These are phyloP conservation scores for Prionailurus viverrinus DNA, from an alignment of 2,113 vertebrate genomes.

Conservation along the genomic window DNA sequence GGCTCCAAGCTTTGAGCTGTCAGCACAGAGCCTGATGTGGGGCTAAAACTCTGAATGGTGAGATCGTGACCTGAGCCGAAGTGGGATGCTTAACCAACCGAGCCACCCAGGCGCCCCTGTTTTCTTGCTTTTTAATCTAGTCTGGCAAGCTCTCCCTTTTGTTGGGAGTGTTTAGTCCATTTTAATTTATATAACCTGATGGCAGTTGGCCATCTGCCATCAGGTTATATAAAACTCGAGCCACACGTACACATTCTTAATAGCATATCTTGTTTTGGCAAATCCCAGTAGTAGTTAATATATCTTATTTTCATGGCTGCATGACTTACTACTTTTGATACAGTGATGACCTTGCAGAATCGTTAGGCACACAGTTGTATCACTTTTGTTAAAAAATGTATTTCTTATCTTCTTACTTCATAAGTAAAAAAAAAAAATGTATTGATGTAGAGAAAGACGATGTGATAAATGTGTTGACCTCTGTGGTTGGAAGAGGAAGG, in stretches of 20 bases:
- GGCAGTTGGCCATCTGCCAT: neutral
- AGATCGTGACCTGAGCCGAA: too few relatives aligned
- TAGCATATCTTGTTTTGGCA: neutral
- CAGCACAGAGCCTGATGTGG: too few relatives aligned
- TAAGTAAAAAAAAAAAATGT: neutral
- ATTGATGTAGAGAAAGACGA: neutral
- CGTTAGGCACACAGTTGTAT: neutral
- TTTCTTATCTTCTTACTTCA: slow-evolving; percentile 24
- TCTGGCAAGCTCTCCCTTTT: slow-evolving; percentile 4
- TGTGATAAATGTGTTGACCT: neutral
- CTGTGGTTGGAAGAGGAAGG: neutral
- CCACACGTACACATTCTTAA: neutral
- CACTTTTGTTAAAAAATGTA: neutral
- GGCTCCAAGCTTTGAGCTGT: too few relatives aligned
- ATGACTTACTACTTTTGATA: neutral
- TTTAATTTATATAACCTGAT: neutral
- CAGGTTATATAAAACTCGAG: neutral
- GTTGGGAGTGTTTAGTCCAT: slow-evolving; percentile 6
- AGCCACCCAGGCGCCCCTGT: too few relatives aligned
- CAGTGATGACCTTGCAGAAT: neutral
- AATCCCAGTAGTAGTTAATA: neutral
- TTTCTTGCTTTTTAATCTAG: neutral
- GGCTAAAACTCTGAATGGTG: too few relatives aligned
- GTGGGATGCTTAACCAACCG: too few relatives aligned
- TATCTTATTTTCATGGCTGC: neutral